These are phyloP conservation scores for Ectobius pallidus DNA, from an alignment of 2,888 invertebrate genomes.

Conservation along the genomic window DNA sequence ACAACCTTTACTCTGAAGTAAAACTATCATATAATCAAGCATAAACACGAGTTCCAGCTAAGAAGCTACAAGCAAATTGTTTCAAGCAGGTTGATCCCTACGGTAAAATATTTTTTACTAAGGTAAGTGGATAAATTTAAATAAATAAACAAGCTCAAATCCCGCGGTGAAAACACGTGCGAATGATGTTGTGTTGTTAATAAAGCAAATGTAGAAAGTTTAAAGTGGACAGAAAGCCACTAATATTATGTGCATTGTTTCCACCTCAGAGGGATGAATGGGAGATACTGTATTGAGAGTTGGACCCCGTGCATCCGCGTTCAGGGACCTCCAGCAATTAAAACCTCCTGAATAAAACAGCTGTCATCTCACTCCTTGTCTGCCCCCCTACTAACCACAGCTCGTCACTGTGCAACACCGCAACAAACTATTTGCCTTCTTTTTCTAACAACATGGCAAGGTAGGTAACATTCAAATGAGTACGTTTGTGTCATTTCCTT, in stretches of 20 bases:
- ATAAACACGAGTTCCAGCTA: no score
- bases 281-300: not conserved
- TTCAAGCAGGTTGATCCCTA: no score
- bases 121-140: not conserved
- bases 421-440: no score
- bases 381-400: not conserved
- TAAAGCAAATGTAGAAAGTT: slow-evolving; percentile 30
- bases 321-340: slow-evolving; percentile 43
- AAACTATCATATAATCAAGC: no score
- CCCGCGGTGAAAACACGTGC: not conserved
- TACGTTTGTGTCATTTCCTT: no score
- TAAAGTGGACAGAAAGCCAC: not conserved
- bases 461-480: no score
- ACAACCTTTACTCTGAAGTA: no score
- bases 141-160: not conserved
- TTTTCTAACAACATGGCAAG: no score
- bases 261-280: not conserved
- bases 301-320: not conserved
- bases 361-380: slow-evolving; percentile 43
- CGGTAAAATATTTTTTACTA: no score
- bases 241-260: not conserved
- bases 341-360: slow-evolving; percentile 47
- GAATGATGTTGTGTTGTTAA: not conserved
- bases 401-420: not conserved
- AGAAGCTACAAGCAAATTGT: no score